Evolutionary conservation across 30 jellyfish, hydroid and myxozoan species (phyloP).

Genomic region (Rhopilema esculentum): DNA sequence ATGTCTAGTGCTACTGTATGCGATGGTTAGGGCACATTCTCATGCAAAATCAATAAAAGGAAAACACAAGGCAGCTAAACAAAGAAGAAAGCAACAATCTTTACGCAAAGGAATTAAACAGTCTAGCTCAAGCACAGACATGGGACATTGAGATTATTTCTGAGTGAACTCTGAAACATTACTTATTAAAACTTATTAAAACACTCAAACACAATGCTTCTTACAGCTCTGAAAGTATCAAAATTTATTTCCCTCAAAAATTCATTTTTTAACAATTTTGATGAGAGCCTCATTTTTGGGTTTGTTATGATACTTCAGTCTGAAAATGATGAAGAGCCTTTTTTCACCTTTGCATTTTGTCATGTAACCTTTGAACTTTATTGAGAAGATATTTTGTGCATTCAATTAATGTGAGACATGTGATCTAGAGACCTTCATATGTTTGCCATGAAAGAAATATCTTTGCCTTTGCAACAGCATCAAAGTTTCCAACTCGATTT

Average conservation of each 20-base stretch:
- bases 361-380: conserved; percentile 36
- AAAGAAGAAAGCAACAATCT: not conserved
- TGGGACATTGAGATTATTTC: conserved; percentile 1
- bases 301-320: not conserved
- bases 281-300: not conserved
- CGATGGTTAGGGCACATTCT: conserved; percentile 22
- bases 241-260: not conserved
- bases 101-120: conserved; percentile 9
- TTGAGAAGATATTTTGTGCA: conserved; percentile 33
- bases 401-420: conserved; percentile 36
- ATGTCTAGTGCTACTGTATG: conserved; percentile 6
- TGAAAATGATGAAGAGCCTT: not conserved
- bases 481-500: conserved; percentile 29
- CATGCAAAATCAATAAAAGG: conserved; percentile 16
- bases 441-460: conserved; percentile 82
- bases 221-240: not conserved
- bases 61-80: conserved; percentile 13
- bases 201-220: conserved; percentile 16
- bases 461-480: conserved; percentile 41
- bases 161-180: no score
- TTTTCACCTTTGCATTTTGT: not conserved
- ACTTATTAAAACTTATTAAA: not conserved
- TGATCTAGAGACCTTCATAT: no score
- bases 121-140: not conserved
- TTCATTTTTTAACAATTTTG: no score